Conservation (phyloP, 2,113 vertebrate genomes). For the Plotosus lineatus region DNA sequence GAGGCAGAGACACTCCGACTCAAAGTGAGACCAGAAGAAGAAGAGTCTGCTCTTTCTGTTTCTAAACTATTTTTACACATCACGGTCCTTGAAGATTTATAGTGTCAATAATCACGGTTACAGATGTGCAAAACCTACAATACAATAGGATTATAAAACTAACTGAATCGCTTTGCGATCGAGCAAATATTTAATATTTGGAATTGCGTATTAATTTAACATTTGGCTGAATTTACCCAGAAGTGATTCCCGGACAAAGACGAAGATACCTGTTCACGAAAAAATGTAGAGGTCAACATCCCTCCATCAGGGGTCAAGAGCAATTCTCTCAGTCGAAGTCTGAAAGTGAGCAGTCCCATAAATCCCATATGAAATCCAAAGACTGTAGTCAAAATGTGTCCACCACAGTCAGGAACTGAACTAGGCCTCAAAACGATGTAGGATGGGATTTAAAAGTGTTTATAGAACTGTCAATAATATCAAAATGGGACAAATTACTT, state of each 20-base stretch:
- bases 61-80: constrained; percentile 19
- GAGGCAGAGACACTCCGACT: background rate
- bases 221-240: background rate
- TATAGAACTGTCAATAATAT: background rate
- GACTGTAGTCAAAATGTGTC: constrained; percentile 4
- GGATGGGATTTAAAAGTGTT: background rate
- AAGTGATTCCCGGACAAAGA: background rate
- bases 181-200: background rate
- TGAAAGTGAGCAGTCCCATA: constrained; percentile 28
- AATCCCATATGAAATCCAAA: constrained; percentile 21
- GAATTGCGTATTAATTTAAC: background rate
- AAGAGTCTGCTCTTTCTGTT: background rate
- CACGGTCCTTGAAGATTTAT: background rate
- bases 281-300: constrained; percentile 9
- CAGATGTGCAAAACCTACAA: background rate
- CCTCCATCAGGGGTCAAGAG: background rate
- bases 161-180: background rate
- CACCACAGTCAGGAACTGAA: background rate
- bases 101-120: background rate
- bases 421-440: background rate
- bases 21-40: background rate
- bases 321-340: constrained; percentile 5
- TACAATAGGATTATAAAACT: background rate
- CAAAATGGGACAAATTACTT: constrained; percentile 39
- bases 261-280: constrained; percentile 8